Evolutionary conservation across 1,140 invertebrate species (phyloP), one percentile per base, ranked within the genome.

Genomic region (Semibalanus balanoides): DNA sequence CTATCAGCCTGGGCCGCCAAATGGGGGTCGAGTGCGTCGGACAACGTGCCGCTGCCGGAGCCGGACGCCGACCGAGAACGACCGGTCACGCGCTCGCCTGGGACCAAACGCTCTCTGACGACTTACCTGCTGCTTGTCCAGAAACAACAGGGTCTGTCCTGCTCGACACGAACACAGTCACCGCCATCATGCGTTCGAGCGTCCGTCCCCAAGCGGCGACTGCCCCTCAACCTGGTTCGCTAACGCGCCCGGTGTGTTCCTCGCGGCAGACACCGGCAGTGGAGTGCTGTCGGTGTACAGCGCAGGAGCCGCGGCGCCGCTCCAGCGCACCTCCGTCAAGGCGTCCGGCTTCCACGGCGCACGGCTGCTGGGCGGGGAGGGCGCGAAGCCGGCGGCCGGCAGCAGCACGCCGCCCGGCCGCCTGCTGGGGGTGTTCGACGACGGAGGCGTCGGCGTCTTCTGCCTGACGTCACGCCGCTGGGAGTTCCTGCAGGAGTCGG

Each of bases 181-280:
- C 85, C 0, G 83, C 83, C 77, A 72, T 72, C 29, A 28, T 29
- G 70, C n/a, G 28, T 72, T 30, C 28, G n/a, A 72, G n/a, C 70
- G 29, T 5, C 70, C 28, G 28, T 9, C 28, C n/a, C 3, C 28
- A 17, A n/a, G 70, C 29, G 70, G 70, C 28, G 29, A 30, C 70
- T 72, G 70, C 29, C 28, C 82, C 14, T 74, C 86, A 11, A 81
- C 83, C 17, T 86, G 86, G 86, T 80, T 86, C 25, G 79, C 80
- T 14, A 81, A 81, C 74, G 85, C 85, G 30, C 85, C 86, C 17
- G 86, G 85, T 64, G 84, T 86, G 82, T 86, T 86, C 81, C 79
- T 86, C 25, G 84, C 85, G 43, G 35, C 35, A 5, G 35, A 40
- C 35, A 40, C 35, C 5, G 35, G 17, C 5, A 40, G 35, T 17